Evolutionary conservation across 2,113 vertebrate species (phyloP).

Genomic region (Gambusia affinis): DNA sequence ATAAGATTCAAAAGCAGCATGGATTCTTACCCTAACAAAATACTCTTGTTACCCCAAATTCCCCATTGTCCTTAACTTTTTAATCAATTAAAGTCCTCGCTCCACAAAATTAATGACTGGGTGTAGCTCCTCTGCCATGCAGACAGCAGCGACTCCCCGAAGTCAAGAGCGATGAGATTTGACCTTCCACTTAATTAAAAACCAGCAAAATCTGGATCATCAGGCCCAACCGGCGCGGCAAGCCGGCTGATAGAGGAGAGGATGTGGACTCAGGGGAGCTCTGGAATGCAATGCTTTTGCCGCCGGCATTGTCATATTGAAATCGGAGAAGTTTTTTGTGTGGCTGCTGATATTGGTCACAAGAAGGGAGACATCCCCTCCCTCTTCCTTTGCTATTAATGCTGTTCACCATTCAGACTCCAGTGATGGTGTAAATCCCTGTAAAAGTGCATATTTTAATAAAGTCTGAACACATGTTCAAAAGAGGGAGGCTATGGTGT

Average conservation of each 20-base stretch:
- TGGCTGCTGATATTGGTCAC: slow-evolving; percentile 40
- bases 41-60: slow-evolving; percentile 35
- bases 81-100: slow-evolving; percentile 75
- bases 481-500: no score
- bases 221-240: slow-evolving; percentile 43
- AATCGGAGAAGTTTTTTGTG: slow-evolving; percentile 60
- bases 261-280: slow-evolving; percentile 45
- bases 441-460: not conserved
- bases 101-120: slow-evolving; percentile 77
- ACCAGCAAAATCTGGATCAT: slow-evolving; percentile 79
- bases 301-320: slow-evolving; percentile 78
- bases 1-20: slow-evolving; percentile 15
- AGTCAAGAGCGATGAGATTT: slow-evolving; percentile 75
- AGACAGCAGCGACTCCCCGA: slow-evolving; percentile 75
- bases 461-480: not conserved
- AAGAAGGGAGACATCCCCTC: slow-evolving; percentile 38
- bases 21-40: slow-evolving; percentile 36
- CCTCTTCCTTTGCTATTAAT: not conserved
- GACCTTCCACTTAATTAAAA: slow-evolving; percentile 84
- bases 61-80: slow-evolving; percentile 72
- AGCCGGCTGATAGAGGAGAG: slow-evolving; percentile 47
- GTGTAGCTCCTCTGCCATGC: slow-evolving; percentile 67
- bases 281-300: slow-evolving; percentile 73
- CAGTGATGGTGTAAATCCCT: not conserved
- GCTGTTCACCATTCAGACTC: not conserved